These are phyloP conservation scores for Pseudonaja textilis DNA, from an alignment of 2,113 vertebrate genomes.

Conservation along the genomic window DNA sequence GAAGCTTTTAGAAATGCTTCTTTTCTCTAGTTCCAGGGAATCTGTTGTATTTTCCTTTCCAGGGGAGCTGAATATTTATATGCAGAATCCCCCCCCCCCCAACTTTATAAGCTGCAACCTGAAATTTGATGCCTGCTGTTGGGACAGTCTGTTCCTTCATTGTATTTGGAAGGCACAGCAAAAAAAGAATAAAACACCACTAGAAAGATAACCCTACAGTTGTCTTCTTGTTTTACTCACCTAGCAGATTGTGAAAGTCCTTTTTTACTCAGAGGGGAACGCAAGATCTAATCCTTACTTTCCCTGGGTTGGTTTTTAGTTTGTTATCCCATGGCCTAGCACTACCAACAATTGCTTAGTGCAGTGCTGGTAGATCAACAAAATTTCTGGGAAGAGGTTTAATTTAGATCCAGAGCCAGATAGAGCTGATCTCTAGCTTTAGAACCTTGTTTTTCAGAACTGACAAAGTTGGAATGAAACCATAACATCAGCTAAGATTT, in stretches of 20 bases:
- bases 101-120: background rate
- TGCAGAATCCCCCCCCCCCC: background rate
- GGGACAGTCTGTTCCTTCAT: constrained; percentile 4
- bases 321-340: background rate
- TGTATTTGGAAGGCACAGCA: background rate
- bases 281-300: background rate
- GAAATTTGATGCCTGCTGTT: background rate
- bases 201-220: background rate
- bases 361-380: background rate
- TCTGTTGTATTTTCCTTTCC: background rate
- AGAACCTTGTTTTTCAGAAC: background rate
- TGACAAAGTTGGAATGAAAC: background rate
- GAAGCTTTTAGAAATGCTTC: background rate
- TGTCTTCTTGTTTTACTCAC: background rate
- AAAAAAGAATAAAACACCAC: background rate
- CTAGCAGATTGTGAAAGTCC: background rate
- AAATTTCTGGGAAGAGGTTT: background rate
- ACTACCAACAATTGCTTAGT: background rate
- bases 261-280: background rate
- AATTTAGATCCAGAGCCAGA: background rate
- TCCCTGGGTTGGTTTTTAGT: background rate
- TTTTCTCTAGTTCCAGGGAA: background rate
- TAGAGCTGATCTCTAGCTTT: background rate
- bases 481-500: background rate
- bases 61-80: background rate